Base-by-base conservation (phyloP, 2,113 vertebrate genomes). In the Rissa tridactyla region DNA sequence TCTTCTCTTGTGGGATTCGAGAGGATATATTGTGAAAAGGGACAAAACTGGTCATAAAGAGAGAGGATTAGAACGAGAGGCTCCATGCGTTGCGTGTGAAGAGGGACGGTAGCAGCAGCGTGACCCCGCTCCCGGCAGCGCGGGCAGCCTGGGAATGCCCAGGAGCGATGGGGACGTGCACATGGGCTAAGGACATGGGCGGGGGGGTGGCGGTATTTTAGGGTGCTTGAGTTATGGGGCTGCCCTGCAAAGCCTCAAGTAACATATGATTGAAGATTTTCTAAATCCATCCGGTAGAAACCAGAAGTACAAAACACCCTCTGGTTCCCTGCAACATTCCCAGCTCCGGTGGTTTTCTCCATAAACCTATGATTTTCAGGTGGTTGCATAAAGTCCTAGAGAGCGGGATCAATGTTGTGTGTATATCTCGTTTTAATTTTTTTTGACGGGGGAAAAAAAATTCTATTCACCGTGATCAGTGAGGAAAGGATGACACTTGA, bases 1-100 rank as follows among this genome's bases (percentile, higher is more conserved):
- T 25, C 42, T 86, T 68, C 70, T 69, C 3, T 4, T 34, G 15
- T 58, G 64, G 82, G 70, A 91, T 46, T 36, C 54, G 44, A 90
- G 75, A 51, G 40, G 51, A 21, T 52, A 46, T 46, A 36, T 13
- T 55, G 49, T 69, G 47, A 66, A 72, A 95, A 92, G 44, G 62
- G 66, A 61, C 52, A 82, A 52, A 73, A 15, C 23, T 51, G 32
- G 26, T 47, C 19, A 2, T 4, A 30, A 40, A 61, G 46, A 54
- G 60, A 81, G 21, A 58, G 29, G 42, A 40, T 77, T 80, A 13
- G 76, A 70, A 84, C 6, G 46, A 84, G 62, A 65, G 3, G 29
- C 22, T 89, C 54, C 27, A 19, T 8, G 14, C 0, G 0, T 17
- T 71, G 38, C 29, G 3, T 27, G 52, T 8, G 38, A 36, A 21